Base-by-base conservation (phyloP, 2,888 invertebrate species). In the Cybosia mesomella region DNA sequence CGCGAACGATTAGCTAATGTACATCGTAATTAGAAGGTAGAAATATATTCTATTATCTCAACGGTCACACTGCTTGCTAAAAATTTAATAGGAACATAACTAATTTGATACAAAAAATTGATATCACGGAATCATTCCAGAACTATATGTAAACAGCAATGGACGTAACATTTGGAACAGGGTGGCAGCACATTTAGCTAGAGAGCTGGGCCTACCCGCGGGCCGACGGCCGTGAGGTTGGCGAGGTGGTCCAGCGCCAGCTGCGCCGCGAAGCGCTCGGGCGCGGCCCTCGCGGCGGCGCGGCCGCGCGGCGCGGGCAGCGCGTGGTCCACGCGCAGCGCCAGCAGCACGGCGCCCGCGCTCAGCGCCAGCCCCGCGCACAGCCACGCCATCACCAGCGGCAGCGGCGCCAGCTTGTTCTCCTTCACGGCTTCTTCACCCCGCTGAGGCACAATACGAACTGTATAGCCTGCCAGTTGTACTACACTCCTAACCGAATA, bases 241-340 rank as follows among this genome's bases (percentile, higher is more conserved):
- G 95, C 94, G 71, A 98, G 94, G 85, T 96, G 96, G 54, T 95
- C 94, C 87, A 96, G 95, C 1, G 97, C 97, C 32, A 96, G 89
- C 85, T 96, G 96, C 0, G 96, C 97, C 32, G 78, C 85, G 86
- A 93, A 93, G 34, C 68, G 72, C 55, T 84, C 71, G 84, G 80
- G 73, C 49, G 18, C 2, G 18, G 7, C n/a, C 43, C 70, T 58
- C 64, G 85, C 79, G 71, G 57, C 70, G 57, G 39, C 43, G 49
- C 84, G 83, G 63, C 71, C 39, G 66, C 95, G 90, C 32, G 96
- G 96, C 66, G 87, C 90, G 0, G 97, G 97, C 83, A 97, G 89
- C 75, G 87, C 95, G 92, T 81, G 32, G 83, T 96, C 96, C 76
- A 96, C 95, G 68, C 95, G 89, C 36, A 96, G 92, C 64, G 96